phyloP scores from a whole-genome alignment of 2,888 invertebrate species.

The Saturnia pavonia region DNA sequence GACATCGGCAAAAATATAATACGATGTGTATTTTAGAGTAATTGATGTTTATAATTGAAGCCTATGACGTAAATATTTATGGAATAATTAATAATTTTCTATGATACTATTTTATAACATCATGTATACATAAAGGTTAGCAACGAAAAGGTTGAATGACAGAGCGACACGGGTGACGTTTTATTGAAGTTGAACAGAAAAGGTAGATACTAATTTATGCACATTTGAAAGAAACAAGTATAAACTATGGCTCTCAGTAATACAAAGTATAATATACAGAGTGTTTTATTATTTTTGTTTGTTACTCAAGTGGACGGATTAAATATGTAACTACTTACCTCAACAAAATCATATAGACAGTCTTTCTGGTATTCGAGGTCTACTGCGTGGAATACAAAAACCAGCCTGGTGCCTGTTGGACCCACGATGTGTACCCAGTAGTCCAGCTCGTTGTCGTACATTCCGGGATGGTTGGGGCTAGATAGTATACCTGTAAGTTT shows the following conservation, averaged over 20 bases:
- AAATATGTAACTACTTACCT: conserved; percentile 70
- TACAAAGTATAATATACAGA: not conserved
- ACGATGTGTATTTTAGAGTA: too few species aligned
- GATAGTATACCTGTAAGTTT: conserved; percentile 81
- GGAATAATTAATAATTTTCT: conserved; percentile 23
- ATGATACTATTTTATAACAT: too few species aligned
- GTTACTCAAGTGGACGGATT: not conserved
- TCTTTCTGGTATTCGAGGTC: conserved; percentile 89
- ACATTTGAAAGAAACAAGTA: not conserved
- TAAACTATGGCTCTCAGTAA: not conserved
- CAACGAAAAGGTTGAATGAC: too few species aligned
- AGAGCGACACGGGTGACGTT: not conserved
- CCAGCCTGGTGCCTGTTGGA: conserved; percentile 84
- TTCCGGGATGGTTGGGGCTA: conserved; percentile 87
- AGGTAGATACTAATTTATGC: not conserved
- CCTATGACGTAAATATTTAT: conserved; percentile 29
- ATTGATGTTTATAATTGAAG: too few species aligned
- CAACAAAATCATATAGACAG: conserved; percentile 90
- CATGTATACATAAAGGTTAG: too few species aligned
- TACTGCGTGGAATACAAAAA: conserved; percentile 85
- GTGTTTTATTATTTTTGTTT: not conserved
- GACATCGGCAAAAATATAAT: not conserved
- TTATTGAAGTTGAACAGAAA: not conserved
- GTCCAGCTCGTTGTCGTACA: conserved; percentile 88
- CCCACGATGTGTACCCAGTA: conserved; percentile 86